Percentiles rank a stretch among this genome's conserved stretches.
phyloP scores from a whole-genome alignment of 2,888 invertebrate species.

The Azorinus chamasolen region DNA sequence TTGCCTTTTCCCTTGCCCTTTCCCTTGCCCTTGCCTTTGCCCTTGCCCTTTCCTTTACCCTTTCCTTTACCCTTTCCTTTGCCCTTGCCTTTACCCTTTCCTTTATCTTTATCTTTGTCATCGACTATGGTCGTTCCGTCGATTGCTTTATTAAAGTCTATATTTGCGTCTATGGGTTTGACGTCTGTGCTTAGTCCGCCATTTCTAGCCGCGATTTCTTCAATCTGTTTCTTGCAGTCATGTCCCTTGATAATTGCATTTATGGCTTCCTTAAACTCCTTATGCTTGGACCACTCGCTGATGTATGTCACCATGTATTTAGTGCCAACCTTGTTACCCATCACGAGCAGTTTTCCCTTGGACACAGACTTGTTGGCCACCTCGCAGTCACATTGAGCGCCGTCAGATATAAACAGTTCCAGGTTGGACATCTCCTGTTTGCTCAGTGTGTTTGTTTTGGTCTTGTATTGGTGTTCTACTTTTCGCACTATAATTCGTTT shows the following conservation, averaged over 20 bases:
- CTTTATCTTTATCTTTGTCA: no score
- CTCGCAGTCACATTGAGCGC: slow-evolving; percentile 55
- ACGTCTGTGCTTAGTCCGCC: slow-evolving; percentile 51
- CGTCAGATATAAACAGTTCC: slow-evolving; percentile 42
- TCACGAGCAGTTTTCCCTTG: slow-evolving; percentile 34
- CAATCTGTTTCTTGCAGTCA: slow-evolving; percentile 53
- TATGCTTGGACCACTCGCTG: slow-evolving; percentile 44
- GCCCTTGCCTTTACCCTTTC: slow-evolving; percentile 16
- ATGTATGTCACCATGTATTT: slow-evolving; percentile 45
- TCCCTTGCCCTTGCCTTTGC: slow-evolving; percentile 26
- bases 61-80: slow-evolving; percentile 15
- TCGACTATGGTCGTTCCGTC: not conserved
- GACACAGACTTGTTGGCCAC: slow-evolving; percentile 9
- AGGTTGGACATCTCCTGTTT: slow-evolving; percentile 41
- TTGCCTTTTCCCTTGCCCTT: slow-evolving; percentile 34
- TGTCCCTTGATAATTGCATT: slow-evolving; percentile 53
- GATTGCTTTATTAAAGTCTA: slow-evolving; percentile 9
- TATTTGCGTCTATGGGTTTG: slow-evolving; percentile 27
- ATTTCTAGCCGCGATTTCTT: slow-evolving; percentile 45
- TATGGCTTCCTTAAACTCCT: slow-evolving; percentile 48
- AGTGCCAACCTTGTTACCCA: slow-evolving; percentile 44
- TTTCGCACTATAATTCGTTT: slow-evolving; percentile 27
- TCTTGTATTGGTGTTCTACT: slow-evolving; percentile 36
- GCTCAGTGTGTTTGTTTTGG: slow-evolving; percentile 26
- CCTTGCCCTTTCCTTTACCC: slow-evolving; percentile 26